Base-by-base conservation (phyloP, 2,113 vertebrate genomes). In the Illadopsis cleaveri region DNA sequence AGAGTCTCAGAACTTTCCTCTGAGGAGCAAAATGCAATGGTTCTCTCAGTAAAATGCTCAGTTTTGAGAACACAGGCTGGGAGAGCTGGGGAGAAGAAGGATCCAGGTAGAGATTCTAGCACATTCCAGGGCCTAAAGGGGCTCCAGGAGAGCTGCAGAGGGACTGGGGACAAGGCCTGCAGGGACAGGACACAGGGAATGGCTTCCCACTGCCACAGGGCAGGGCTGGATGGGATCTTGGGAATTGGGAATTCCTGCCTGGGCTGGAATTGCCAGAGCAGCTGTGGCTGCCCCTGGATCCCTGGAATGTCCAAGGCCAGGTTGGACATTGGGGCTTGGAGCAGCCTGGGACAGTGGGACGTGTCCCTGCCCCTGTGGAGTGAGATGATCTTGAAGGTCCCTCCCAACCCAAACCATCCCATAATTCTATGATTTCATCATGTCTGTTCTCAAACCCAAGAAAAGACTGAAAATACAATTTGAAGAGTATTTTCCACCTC, bases 91-190 rank as follows among this genome's bases (percentile, higher is more conserved):
- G 1, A 70, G 0, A 23, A 0, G n/a, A 15, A 80, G 7, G 25
- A 0, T 57, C 11, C 86, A 72, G 57, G 50, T 50, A 80, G 58
- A 72, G 11, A 35, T 71, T 2, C 2, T 8, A 79, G 40, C 5
- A 5, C 64, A 9, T 69, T 0, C 0, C n/a, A 53, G 47, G 9
- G 38, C 22, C 54, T 18, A 0, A 4, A 77, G 47, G 62, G 30
- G 40, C 57, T 71, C 66, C 66, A 71, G 75, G 42, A 71, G 76
- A 80, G 85, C 85, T 80, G 75, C 1, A 72, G 66, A 88, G 50
- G 84, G 73, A 25, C n/a, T 70, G n/a, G 56, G 73, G 84, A 8
- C 47, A 87, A 70, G 54, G 64, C 0, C 0, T 6, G 12, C 2
- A 78, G 85, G 75, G 75, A 38, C 75, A 87, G 56, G 23, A 79